phyloP scores from a whole-genome alignment of 2,797 vertebrate genomes.

The Podarcis siculus region DNA sequence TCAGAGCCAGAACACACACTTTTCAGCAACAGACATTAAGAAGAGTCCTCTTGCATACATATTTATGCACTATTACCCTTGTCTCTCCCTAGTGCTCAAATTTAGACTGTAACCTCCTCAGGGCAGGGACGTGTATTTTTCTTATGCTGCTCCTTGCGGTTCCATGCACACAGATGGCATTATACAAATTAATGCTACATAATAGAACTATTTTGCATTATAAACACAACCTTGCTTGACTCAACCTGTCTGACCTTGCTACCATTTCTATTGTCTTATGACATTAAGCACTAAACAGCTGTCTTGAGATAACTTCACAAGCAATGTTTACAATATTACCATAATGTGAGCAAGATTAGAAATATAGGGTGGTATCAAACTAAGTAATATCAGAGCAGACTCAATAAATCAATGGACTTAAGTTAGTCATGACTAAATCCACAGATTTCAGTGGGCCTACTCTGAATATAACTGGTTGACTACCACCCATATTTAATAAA shows the following conservation, averaged over 20 bases:
- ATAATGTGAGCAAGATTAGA: not conserved
- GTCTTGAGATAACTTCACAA: not conserved
- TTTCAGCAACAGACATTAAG: conserved; percentile 1
- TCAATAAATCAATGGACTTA: no score
- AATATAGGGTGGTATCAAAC: no score
- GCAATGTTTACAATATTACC: not conserved
- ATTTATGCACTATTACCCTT: not conserved
- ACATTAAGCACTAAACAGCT: not conserved
- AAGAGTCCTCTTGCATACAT: not conserved
- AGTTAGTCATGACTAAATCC: no score
- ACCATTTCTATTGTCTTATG: not conserved
- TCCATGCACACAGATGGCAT: not conserved
- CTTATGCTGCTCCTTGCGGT: not conserved
- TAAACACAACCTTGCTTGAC: not conserved
- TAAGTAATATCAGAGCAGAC: no score
- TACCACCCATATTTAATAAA: not conserved
- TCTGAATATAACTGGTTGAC: no score
- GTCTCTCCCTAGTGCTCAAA: not conserved
- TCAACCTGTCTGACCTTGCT: not conserved
- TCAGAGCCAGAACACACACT: not conserved
- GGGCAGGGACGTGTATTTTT: not conserved
- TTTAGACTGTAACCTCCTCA: not conserved
- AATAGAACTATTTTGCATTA: not conserved
- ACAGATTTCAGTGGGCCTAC: no score
- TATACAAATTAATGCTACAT: not conserved